Evolutionary conservation across 2,888 invertebrate species (phyloP), one percentile per base, ranked within the genome.

Genomic region (Thera britannica): DNA sequence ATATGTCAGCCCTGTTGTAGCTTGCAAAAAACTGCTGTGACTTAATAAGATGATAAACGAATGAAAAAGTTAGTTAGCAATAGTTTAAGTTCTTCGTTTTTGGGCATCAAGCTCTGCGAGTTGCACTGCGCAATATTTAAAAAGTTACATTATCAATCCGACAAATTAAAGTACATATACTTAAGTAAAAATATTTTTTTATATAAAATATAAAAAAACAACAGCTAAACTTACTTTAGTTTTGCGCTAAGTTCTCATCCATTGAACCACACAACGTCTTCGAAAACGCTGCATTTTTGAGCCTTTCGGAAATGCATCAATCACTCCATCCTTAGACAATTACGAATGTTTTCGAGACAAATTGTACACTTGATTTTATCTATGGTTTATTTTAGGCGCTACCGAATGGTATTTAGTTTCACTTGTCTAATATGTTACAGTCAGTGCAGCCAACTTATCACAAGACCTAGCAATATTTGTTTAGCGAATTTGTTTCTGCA

Each of bases 281-380:
- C 48, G 62, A 56, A 62, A 64, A 34, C 67, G 46, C 41, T 55
- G 34, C 49, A 58, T 61, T 72, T 67, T 56, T 46, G 65, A 51
- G 57, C 67, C 62, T 64, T 54, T 72, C 65, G 64, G 63, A 72
- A 44, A 51, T 6, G 58, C 72, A 83, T 85, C 77, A 79, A 83
- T 86, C 85, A 83, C 48, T 68, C 35, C 83, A 68, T 38, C 12
- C 49, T 35, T 66, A 65, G 75, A 76, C 79, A 82, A 81, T 77
- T 77, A 77, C 62, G 71, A 71, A 65, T 71, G 77, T 69, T 71
- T 72, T 70, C 52, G 64, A 48, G 85, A 86, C 86, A 86, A 84
- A 85, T 86, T 80, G 83, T 83, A 71, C 70, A 56, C 58, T 67
- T 62, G 68, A 73, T 75, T 65, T 72, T 74, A 62, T 72, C 76